phyloP scores from a whole-genome alignment of 2,113 vertebrate genomes.

The Caracal caracal region DNA sequence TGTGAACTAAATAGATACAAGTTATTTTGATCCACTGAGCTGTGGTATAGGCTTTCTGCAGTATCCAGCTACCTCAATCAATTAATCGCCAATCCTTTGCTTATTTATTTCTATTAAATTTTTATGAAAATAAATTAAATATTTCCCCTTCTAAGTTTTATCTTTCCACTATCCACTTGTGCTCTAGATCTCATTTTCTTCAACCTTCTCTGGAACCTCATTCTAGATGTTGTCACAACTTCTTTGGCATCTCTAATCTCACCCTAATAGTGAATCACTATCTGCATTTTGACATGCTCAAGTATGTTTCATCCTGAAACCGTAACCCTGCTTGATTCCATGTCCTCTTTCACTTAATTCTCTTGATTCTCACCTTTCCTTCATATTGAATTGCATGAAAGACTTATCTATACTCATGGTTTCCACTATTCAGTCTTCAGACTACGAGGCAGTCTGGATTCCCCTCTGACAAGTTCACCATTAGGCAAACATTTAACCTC shows the following conservation, averaged over 20 bases:
- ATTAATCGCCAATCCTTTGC: not conserved
- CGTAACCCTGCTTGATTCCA: not conserved
- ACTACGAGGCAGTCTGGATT: not conserved
- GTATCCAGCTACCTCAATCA: not conserved
- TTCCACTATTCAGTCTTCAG: not conserved
- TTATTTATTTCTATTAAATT: not conserved
- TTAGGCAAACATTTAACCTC: not conserved
- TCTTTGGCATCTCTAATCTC: not conserved
- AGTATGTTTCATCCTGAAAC: not conserved
- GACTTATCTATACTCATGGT: not conserved
- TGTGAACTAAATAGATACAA: not conserved
- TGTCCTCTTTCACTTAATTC: not conserved
- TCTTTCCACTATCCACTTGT: not conserved
- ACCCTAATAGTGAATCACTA: not conserved
- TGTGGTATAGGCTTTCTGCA: not conserved
- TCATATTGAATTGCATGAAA: not conserved
- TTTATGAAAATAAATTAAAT: not conserved
- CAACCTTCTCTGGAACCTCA: not conserved
- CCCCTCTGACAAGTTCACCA: not conserved
- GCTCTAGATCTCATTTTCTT: not conserved
- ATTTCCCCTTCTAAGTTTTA: not conserved
- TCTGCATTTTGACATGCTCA: not conserved
- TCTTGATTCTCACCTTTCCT: not conserved
- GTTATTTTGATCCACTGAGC: not conserved
- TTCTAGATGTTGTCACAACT: not conserved